Evolutionary conservation across 2,113 vertebrate species (phyloP).

Genomic region (Mus musculus): GRCm39 chr12:98864001-98864500

Average conservation of each 20-base stretch:
- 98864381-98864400: background rate
- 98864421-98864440: background rate
- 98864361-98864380: slow-evolving; percentile 52
- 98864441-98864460: slow-evolving; percentile 38
- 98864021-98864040: background rate
- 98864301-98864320: background rate
- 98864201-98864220: slow-evolving; percentile 4
- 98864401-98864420: background rate
- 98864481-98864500: slow-evolving; percentile 23
- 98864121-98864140: background rate
- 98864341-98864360: background rate
- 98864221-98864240: background rate
- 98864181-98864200: background rate
- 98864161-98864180: slow-evolving; percentile 12
- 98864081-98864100: background rate
- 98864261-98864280: slow-evolving; percentile 50
- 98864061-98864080: background rate
- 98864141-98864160: slow-evolving; percentile 7
- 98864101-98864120: background rate
- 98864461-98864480: background rate
- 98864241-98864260: background rate
- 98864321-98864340: slow-evolving; percentile 19
- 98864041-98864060: background rate
- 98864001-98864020: background rate
- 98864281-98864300: slow-evolving; percentile 31